Conservation (phyloP, 1,140 invertebrate species). For the Homarus americanus region DNA sequence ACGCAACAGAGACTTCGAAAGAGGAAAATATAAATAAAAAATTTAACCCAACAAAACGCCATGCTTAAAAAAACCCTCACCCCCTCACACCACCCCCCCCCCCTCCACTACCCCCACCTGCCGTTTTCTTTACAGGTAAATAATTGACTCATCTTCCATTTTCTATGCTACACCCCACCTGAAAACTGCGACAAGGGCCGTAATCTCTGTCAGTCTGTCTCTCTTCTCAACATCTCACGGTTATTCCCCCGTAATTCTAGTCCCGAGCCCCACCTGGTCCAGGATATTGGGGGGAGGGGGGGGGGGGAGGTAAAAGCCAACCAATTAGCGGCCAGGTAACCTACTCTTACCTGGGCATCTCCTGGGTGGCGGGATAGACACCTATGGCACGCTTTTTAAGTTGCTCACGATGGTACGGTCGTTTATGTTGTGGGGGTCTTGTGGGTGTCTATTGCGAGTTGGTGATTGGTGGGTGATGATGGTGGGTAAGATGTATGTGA, state of each 20-base stretch:
- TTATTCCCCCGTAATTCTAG: no score
- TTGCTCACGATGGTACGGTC: background rate
- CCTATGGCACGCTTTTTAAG: background rate
- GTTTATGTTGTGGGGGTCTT: background rate
- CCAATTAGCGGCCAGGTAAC: background rate
- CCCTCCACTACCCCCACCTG: no score
- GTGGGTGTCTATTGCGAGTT: background rate
- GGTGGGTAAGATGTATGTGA: background rate
- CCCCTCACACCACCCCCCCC: no score
- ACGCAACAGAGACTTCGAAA: no score
- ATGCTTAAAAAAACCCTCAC: no score
- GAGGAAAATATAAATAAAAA: no score
- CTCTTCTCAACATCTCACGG: background rate
- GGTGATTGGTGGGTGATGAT: background rate
- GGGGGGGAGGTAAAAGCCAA: background rate
- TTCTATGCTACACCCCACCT: background rate
- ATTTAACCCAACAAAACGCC: no score
- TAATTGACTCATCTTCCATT: background rate
- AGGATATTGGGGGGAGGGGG: background rate
- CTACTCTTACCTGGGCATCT: background rate
- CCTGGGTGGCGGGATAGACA: background rate
- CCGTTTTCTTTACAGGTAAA: background rate
- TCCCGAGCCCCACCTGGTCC: background rate
- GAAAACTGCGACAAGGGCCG: background rate
- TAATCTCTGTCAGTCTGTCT: constrained; percentile 2